Conservation (phyloP, 2,888 invertebrate genomes). For the Scaeva pyrastri region DNA sequence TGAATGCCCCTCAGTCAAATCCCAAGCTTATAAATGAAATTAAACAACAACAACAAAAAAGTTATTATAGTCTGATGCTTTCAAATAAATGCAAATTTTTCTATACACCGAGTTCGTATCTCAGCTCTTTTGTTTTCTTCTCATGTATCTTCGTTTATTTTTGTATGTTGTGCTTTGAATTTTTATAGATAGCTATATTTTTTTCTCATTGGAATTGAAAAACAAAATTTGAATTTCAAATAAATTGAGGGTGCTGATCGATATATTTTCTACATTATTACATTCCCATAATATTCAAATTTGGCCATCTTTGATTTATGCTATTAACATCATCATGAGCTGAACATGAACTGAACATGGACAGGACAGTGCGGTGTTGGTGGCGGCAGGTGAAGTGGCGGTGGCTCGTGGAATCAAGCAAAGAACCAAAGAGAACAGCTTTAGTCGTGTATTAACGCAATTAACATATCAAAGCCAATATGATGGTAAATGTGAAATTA, state of each 20-base stretch:
- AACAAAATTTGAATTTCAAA: constrained; percentile 75
- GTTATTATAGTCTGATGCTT: constrained; percentile 42
- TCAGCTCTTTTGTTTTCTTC: constrained; percentile 67
- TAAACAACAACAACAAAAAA: constrained; percentile 18
- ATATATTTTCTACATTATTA: constrained; percentile 67
- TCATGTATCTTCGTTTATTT: background rate
- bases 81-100: constrained; percentile 74
- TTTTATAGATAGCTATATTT: background rate
- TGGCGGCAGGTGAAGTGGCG: background rate
- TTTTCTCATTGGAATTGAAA: background rate
- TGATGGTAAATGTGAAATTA: constrained; percentile 62
- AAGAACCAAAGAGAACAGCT: background rate
- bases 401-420: background rate
- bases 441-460: constrained; percentile 52
- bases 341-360: background rate
- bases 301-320: constrained; percentile 76
- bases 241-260: constrained; percentile 75
- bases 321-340: constrained; percentile 44
- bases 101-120: constrained; percentile 56
- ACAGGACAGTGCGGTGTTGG: constrained; percentile 10
- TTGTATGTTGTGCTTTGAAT: background rate
- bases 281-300: constrained; percentile 72
- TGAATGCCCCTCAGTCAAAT: constrained; percentile 48
- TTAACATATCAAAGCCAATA: constrained; percentile 70
- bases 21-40: background rate